Percentiles rank a stretch among this genome's conserved stretches.
Evolutionary conservation across 2,888 invertebrate species (phyloP).

Genomic region (Lagria hirta): DNA sequence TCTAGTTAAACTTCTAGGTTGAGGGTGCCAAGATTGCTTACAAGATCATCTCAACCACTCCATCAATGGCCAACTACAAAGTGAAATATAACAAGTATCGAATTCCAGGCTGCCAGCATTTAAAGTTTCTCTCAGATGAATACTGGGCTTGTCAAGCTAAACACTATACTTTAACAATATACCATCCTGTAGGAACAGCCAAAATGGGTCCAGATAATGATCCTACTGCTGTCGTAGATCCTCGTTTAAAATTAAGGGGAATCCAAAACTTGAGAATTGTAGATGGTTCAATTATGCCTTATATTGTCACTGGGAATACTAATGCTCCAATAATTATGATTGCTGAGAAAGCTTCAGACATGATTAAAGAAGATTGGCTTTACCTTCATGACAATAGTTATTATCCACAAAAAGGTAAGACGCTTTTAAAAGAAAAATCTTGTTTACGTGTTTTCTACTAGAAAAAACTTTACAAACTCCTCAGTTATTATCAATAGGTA

Average conservation of each 20-base stretch:
- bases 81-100: slow-evolving; percentile 64
- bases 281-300: slow-evolving; percentile 84
- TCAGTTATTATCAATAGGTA: too few species aligned
- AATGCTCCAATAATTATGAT: slow-evolving; percentile 84
- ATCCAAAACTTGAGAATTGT: slow-evolving; percentile 70
- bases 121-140: slow-evolving; percentile 67
- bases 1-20: slow-evolving; percentile 55
- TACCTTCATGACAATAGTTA: too few species aligned
- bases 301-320: slow-evolving; percentile 76
- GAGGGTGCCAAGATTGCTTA: slow-evolving; percentile 75
- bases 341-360: slow-evolving; percentile 78
- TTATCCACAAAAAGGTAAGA: too few species aligned
- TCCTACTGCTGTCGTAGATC: slow-evolving; percentile 68
- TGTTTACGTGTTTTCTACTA: too few species aligned
- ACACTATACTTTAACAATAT: slow-evolving; percentile 76
- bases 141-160: slow-evolving; percentile 77
- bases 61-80: slow-evolving; percentile 63
- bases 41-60: slow-evolving; percentile 59
- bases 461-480: too few species aligned
- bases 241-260: slow-evolving; percentile 67
- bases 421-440: too few species aligned
- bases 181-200: slow-evolving; percentile 79
- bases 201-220: slow-evolving; percentile 73
- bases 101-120: slow-evolving; percentile 66
- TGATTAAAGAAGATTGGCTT: slow-evolving; percentile 81